Evolutionary conservation across 2,888 invertebrate genomes (phyloP), one percentile per base, ranked within the genome.

Genomic region (Rotaria socialis): DNA sequence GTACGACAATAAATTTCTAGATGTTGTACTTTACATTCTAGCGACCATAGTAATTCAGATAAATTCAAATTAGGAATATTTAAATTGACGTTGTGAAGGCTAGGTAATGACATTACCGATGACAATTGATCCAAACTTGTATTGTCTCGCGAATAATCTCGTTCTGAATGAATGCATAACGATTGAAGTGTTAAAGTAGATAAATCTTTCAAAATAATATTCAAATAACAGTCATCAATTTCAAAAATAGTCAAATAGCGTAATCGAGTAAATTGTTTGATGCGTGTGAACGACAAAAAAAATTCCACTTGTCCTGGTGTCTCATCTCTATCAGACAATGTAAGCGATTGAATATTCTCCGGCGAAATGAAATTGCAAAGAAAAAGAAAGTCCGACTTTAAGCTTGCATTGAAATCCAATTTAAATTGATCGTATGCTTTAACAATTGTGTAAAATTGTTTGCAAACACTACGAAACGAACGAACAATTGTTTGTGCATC

Each of bases 401-500:
- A 16, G 6, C 35, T 67, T 14, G 67, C 35, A 2, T 19, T 35
- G 19, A 67, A 35, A 8, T 67, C 14, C 7, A 35, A 35, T 14
- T 41, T 27, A 19, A 67, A 67, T 35, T 67, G 35, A 35, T 41
- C 35, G 7, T 67, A 67, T 19, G 3, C 19, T 16, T 35, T 14
- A 0, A 67, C 27, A 67, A 67, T 7, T 4, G 35, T 67, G 19
- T 27, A 67, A 16, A 67, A 67, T 41, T 7, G 67, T 35, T 67
- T 67, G 19, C 67, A 67, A 35, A 67, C 67, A 1, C 35, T 35
- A 35, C 35, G 67, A 16, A 67, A 6, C 7, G 67, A 67, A 19
- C 67, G 67, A 35, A 67, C 67, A 41, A 67, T 67, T 6, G 67
- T 67, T 67, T 35, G 35, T 67, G 67, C 67, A 67, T 67, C 67